phyloP scores from a whole-genome alignment of 1,140 invertebrate species.

The Theocolax elegans region DNA sequence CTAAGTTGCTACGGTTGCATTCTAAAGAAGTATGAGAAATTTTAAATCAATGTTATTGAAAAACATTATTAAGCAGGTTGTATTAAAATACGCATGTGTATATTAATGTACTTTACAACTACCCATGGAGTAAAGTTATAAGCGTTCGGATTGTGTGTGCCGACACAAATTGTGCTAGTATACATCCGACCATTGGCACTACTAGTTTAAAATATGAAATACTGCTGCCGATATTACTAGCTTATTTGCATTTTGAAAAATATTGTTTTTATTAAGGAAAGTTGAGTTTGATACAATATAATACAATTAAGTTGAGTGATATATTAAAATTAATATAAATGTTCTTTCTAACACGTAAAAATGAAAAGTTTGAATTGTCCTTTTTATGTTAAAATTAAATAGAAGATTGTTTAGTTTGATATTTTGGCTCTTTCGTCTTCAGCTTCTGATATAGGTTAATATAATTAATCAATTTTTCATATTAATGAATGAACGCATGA shows the following conservation, averaged over 20 bases:
- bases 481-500: background rate
- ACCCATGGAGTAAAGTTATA: conserved; percentile 1
- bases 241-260: conserved; percentile 18
- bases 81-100: conserved; percentile 6
- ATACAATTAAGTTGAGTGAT: conserved; percentile 2
- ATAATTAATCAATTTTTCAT: background rate
- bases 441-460: conserved; percentile 6
- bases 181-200: background rate
- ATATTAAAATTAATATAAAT: conserved; percentile 12
- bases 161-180: background rate
- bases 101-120: conserved; percentile 8
- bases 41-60: conserved; percentile 31
- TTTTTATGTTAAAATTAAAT: conserved; percentile 13
- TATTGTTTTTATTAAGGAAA: conserved; percentile 11
- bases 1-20: conserved; percentile 1
- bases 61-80: conserved; percentile 11
- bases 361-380: conserved; percentile 11
- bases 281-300: conserved; percentile 25
- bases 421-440: conserved; percentile 22
- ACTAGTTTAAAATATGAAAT: conserved; percentile 4
- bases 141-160: background rate
- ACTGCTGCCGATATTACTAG: conserved; percentile 4
- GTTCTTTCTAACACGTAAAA: conserved; percentile 26
- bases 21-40: conserved; percentile 29
- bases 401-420: conserved; percentile 21